Percentiles rank a stretch among this genome's conserved stretches.
These are phyloP conservation scores for Euwallacea similis DNA, from an alignment of 1,140 invertebrate genomes.

Conservation along the genomic window DNA sequence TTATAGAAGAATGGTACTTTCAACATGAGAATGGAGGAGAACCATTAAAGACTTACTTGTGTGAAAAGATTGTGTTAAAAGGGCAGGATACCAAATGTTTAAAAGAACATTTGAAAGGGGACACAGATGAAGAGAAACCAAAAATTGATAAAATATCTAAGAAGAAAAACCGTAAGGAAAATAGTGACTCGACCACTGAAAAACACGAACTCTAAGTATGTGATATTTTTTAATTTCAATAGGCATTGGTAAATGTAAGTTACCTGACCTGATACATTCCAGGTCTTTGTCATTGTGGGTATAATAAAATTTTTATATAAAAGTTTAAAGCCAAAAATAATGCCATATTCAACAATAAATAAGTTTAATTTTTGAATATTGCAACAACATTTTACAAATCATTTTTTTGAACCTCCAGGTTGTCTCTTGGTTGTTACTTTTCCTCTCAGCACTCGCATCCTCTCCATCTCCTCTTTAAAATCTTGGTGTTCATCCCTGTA, in stretches of 20 bases:
- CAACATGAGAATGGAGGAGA: constrained; percentile 69
- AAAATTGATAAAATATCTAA: constrained; percentile 5
- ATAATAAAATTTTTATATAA: too few relatives aligned
- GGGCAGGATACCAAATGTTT: constrained; percentile 68
- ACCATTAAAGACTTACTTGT: constrained; percentile 68
- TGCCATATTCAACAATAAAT: too few relatives aligned
- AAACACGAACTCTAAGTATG: constrained; percentile 8
- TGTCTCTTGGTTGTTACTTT: constrained; percentile 64
- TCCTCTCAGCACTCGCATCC: constrained; percentile 74
- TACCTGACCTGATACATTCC: too few relatives aligned
- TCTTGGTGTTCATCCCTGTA: constrained; percentile 90
- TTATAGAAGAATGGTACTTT: constrained; percentile 80
- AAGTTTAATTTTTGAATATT: too few relatives aligned
- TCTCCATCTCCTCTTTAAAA: constrained; percentile 87
- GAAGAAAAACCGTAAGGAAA: constrained; percentile 7
- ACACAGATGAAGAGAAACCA: constrained; percentile 47
- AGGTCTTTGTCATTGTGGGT: too few relatives aligned
- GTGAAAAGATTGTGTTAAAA: constrained; percentile 67
- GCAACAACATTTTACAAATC: neutral
- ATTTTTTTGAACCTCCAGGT: constrained; percentile 23
- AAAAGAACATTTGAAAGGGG: constrained; percentile 61
- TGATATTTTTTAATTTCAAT: too few relatives aligned
- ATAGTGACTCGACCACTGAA: constrained; percentile 5
- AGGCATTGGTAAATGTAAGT: too few relatives aligned
- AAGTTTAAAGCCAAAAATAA: too few relatives aligned